Evolutionary conservation across 2,888 invertebrate species (phyloP).

Genomic region (Pseudococcus longispinus): DNA sequence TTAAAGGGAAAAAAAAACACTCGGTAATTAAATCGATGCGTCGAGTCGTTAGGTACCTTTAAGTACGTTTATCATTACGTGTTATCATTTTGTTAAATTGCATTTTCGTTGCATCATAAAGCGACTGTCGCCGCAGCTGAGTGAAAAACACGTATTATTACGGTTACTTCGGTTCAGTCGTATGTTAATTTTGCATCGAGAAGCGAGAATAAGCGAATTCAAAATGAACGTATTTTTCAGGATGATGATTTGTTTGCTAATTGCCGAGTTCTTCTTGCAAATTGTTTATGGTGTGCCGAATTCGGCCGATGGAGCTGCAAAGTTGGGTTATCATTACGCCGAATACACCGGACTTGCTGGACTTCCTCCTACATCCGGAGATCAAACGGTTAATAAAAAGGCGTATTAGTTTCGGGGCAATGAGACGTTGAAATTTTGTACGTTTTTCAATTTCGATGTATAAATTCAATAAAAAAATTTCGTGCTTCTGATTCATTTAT

Average conservation of each 20-base stretch:
- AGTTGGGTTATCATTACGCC: not conserved
- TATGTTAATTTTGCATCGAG: not conserved
- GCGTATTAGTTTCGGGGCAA: too few relatives aligned
- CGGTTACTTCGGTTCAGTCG: not conserved
- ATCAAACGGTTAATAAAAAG: too few relatives aligned
- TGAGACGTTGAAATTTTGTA: too few relatives aligned
- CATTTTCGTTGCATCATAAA: conserved; percentile 4
- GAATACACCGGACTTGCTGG: not conserved
- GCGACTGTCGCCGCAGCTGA: not conserved
- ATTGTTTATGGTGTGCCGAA: not conserved
- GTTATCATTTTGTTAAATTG: conserved; percentile 7
- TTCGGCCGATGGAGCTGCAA: not conserved
- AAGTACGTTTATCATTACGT: not conserved
- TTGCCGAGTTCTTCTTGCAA: not conserved
- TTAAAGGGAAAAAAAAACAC: not conserved
- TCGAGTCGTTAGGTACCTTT: not conserved
- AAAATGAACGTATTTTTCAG: not conserved
- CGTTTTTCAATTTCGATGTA: too few relatives aligned
- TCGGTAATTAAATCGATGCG: not conserved
- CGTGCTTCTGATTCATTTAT: too few relatives aligned
- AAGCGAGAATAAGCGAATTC: not conserved
- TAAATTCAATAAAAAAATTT: too few relatives aligned
- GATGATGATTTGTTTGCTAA: not conserved
- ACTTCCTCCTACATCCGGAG: not conserved
- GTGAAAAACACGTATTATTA: not conserved